Evolutionary conservation across 2,113 vertebrate genomes (phyloP).

Genomic region (Mionectes macconnelli): DNA sequence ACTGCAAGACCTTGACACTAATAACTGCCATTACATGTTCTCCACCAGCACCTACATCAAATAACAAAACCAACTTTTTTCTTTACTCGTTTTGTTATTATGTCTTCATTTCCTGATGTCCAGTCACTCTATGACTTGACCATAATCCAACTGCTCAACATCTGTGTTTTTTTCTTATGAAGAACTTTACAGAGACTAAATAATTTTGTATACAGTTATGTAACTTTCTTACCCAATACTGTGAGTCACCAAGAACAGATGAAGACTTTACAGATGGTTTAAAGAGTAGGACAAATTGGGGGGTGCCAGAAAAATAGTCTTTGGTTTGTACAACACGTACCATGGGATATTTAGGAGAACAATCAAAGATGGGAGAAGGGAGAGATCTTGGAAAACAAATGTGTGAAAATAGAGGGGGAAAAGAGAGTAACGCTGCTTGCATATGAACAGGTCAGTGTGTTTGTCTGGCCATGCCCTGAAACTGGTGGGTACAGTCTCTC

Average conservation of each 20-base stretch:
- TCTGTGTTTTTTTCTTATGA: neutral
- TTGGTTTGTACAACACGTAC: neutral
- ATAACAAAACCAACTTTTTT: neutral
- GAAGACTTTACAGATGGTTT: neutral
- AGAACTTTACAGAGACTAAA: neutral
- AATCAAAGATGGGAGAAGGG: neutral
- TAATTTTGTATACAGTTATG: neutral
- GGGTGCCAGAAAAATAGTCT: neutral
- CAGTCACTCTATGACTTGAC: neutral
- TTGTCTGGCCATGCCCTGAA: neutral
- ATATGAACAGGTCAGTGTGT: fast-evolving
- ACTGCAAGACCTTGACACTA: neutral
- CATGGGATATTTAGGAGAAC: neutral
- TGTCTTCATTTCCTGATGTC: neutral
- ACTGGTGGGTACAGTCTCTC: neutral
- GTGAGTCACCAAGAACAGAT: fast-evolving
- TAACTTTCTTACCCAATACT: neutral
- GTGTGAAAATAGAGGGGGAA: neutral
- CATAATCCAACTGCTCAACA: neutral
- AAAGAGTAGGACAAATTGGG: fast-evolving
- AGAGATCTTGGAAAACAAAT: neutral
- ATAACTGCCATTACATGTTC: neutral
- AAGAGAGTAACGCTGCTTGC: neutral
- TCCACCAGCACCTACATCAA: neutral
- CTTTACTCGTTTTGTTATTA: neutral